Evolutionary conservation across 2,888 invertebrate genomes (phyloP).

Genomic region (Spisula solida): DNA sequence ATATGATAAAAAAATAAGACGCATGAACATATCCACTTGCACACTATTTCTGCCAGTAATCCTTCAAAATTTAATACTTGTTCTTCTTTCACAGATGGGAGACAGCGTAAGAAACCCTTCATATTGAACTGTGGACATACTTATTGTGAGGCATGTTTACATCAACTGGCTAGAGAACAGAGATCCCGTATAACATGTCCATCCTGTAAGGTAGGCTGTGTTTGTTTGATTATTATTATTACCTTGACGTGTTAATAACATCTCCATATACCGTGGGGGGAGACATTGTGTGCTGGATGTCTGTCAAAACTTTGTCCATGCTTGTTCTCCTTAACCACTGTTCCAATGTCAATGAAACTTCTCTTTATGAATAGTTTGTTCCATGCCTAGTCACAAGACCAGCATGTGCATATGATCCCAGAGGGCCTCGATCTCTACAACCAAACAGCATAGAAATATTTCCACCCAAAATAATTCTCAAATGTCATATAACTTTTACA

Average conservation of each 20-base stretch:
- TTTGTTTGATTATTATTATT: not conserved
- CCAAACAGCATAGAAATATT: too few species aligned
- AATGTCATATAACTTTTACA: too few species aligned
- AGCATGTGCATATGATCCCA: too few species aligned
- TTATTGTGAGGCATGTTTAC: slow-evolving; percentile 82
- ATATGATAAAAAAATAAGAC: not conserved
- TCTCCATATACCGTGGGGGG: not conserved
- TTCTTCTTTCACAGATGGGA: slow-evolving; percentile 40
- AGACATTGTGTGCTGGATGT: too few species aligned
- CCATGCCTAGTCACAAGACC: too few species aligned
- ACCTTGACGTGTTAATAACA: not conserved
- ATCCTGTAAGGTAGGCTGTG: slow-evolving; percentile 74
- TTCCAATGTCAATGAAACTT: too few species aligned
- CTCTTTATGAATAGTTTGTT: too few species aligned
- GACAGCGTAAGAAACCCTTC: slow-evolving; percentile 74
- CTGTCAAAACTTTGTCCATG: too few species aligned
- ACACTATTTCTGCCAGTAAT: not conserved
- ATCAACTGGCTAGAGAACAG: slow-evolving; percentile 68
- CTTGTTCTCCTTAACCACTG: too few species aligned
- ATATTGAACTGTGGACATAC: slow-evolving; percentile 83
- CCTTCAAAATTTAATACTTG: not conserved
- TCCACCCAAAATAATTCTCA: too few species aligned
- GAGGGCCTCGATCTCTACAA: too few species aligned
- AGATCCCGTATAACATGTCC: slow-evolving; percentile 75
- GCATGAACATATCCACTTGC: not conserved